phyloP scores from a whole-genome alignment of 2,113 vertebrate species.

The Notarius quadriscutis region DNA sequence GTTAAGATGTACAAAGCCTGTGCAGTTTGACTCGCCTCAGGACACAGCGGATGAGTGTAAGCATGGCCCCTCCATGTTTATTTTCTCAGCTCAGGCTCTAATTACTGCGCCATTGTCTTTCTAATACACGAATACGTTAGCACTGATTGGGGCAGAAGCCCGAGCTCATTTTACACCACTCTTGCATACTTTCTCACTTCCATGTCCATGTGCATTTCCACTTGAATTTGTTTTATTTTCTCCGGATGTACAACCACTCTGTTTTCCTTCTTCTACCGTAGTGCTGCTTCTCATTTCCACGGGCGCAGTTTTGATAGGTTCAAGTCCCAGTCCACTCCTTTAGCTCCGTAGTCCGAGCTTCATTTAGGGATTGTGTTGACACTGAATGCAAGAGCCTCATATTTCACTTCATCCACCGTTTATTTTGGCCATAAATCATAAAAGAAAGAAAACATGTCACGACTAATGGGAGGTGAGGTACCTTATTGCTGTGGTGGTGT shows the following conservation, averaged over 20 bases:
- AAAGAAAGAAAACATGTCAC: conserved; percentile 70
- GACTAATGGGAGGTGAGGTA: conserved; percentile 59
- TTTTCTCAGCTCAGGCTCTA: background rate
- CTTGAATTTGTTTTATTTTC: conserved; percentile 1
- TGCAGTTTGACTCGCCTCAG: background rate
- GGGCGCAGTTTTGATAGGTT: conserved; percentile 45
- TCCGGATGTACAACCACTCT: background rate
- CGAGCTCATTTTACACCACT: background rate
- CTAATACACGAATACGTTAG: background rate
- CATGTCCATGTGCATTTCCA: background rate
- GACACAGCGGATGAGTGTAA: background rate
- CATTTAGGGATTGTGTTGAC: conserved; percentile 61
- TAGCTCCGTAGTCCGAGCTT: conserved; percentile 61
- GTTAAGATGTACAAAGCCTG: background rate
- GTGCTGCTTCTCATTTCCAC: conserved; percentile 32
- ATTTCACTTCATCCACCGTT: conserved; percentile 61
- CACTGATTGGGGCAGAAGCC: background rate
- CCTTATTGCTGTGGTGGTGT: conserved; percentile 47
- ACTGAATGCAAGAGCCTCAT: conserved; percentile 64
- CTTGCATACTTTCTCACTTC: background rate
- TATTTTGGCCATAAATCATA: conserved; percentile 69
- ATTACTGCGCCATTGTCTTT: conserved; percentile 1
- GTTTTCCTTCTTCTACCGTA: background rate
- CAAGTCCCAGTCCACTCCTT: conserved; percentile 57
- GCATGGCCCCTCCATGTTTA: background rate